Conservation (phyloP, 23 tunicate species). For the Trididemnum clinides region DNA sequence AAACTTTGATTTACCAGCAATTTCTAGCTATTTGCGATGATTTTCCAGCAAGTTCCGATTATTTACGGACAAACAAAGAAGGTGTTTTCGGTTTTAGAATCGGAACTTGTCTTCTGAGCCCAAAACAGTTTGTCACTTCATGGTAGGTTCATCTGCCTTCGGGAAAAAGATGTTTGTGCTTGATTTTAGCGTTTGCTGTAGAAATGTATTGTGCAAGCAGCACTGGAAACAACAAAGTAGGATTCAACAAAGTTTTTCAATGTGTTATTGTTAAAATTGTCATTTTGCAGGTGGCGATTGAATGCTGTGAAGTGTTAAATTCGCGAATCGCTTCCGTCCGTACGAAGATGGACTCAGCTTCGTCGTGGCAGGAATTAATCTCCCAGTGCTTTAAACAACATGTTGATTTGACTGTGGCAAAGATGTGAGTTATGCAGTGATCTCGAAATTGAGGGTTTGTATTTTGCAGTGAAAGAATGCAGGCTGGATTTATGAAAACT, state of each 20-base stretch:
- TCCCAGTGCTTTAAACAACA: conserved; percentile 28
- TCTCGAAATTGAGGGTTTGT: too few relatives aligned
- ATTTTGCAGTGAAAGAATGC: too few relatives aligned
- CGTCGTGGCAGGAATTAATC: conserved; percentile 55
- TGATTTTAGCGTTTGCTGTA: neutral
- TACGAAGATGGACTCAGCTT: conserved; percentile 18
- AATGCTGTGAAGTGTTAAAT: conserved; percentile 68
- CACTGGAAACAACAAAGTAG: too few relatives aligned
- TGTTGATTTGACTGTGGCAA: conserved; percentile 51
- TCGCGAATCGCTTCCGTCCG: conserved; percentile 48
- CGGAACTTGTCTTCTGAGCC: too few relatives aligned
- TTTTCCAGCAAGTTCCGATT: too few relatives aligned
- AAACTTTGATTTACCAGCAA: too few relatives aligned
- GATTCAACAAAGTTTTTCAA: too few relatives aligned
- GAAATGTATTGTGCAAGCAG: neutral
- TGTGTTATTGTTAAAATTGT: neutral
- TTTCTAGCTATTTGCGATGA: too few relatives aligned
- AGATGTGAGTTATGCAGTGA: neutral
- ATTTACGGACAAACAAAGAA: too few relatives aligned
- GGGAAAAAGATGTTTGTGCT: neutral
- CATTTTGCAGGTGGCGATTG: conserved; percentile 31
- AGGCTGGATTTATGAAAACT: too few relatives aligned
- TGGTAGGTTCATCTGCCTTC: neutral
- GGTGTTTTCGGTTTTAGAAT: too few relatives aligned
- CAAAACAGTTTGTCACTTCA: neutral